phyloP scores from a whole-genome alignment of 2,888 invertebrate genomes.

The Troides helena region DNA sequence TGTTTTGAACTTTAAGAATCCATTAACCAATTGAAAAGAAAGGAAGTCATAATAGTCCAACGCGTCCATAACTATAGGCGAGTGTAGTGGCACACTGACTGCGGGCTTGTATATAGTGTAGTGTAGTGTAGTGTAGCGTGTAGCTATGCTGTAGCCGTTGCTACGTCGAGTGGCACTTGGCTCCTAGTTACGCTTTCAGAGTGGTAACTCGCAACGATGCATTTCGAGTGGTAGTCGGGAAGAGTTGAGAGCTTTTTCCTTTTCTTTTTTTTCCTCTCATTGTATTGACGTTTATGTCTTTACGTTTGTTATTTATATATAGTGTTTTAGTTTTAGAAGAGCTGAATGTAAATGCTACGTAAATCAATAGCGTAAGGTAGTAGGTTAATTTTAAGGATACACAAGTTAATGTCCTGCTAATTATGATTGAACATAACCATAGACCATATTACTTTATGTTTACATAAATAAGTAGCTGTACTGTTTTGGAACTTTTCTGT shows the following conservation, averaged over 20 bases:
- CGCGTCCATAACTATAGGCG: not conserved
- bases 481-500: too few species aligned
- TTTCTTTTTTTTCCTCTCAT: not conserved
- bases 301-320: not conserved
- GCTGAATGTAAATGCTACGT: too few species aligned
- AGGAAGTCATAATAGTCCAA: not conserved
- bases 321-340: not conserved
- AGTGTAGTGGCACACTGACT: not conserved
- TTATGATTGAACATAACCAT: not conserved
- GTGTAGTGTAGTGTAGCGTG: not conserved
- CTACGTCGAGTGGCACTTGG: constrained; percentile 18
- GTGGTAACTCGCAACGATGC: constrained; percentile 15
- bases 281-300: constrained; percentile 1
- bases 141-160: constrained; percentile 17
- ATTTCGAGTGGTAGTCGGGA: constrained; percentile 20
- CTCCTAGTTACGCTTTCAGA: constrained; percentile 24
- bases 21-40: not conserved
- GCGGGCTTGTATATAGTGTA: not conserved
- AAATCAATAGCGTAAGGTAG: not conserved
- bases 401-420: not conserved
- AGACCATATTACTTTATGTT: too few species aligned
- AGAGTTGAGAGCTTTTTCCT: constrained; percentile 1
- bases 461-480: too few species aligned
- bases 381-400: not conserved
- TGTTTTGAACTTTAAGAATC: not conserved